Base-by-base conservation (phyloP, 2,888 invertebrate species). In the Rhagonycha fulva region DNA sequence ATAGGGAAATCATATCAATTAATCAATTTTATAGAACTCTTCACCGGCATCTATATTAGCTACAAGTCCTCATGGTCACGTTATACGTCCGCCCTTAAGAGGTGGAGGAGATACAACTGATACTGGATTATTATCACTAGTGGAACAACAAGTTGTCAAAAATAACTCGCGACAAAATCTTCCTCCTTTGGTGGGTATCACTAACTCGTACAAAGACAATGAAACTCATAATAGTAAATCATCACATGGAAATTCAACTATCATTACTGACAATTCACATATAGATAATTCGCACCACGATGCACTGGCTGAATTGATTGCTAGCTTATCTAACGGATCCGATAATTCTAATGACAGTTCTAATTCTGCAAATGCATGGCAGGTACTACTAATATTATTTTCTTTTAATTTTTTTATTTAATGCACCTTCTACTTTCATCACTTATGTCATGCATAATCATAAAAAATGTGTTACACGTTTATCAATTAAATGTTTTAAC, bases 241-340 rank as follows among this genome's bases (percentile, higher is more conserved):
- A 79, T 78, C 76, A 68, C 78, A 77, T 77, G 76, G 76, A 78
- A 76, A 77, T 62, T 78, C 79, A 78, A 76, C 74, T 78, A 74
- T 76, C 73, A 74, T 71, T 75, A 80, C 75, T 79, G 80, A 81
- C 47, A 81, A 77, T 78, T 80, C 78, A 79, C 78, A 69, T 66
- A 77, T 81, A 74, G 78, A 78, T 81, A 85, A 82, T 79, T 83
- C 83, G 80, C 85, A 86, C 79, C 83, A 85, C 79, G 88, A 87
- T 81, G 88, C 87, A 83, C 87, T 88, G 80, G 86, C 85, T 82
- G 87, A 87, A 80, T 85, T 88, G 82, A 88, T 88, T 82, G 88
- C 88, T 86, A 88, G 87, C 85, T 85, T 88, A 81, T 86, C 88
- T 76, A 86, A 86, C 82, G 87, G 87, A 82, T 86, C 87, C 81